Conservation (phyloP, 2,888 invertebrate species). For the Lasioglossum pauxillum region DNA sequence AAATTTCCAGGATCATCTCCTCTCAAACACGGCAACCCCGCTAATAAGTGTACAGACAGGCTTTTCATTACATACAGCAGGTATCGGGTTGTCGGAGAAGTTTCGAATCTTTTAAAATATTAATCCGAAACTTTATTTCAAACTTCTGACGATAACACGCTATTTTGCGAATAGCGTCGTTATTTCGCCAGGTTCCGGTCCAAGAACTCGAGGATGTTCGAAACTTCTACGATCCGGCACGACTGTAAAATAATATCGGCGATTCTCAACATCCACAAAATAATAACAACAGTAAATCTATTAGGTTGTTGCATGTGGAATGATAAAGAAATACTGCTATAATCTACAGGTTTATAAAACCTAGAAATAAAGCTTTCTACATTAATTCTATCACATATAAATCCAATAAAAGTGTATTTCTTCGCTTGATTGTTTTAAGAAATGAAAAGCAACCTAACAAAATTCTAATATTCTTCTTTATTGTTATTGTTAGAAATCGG, state of each 20-base stretch:
- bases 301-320: no score
- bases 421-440: no score
- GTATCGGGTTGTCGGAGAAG: background rate
- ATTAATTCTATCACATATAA: no score
- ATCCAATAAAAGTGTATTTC: no score
- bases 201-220: background rate
- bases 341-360: no score
- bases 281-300: background rate
- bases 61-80: background rate
- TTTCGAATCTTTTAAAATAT: background rate
- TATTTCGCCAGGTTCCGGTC: background rate
- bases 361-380: no score
- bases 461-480: background rate
- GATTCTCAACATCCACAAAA: background rate
- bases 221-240: background rate
- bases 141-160: slow-evolving; percentile 2
- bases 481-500: background rate
- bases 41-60: background rate
- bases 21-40: background rate
- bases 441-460: no score
- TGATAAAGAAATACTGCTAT: no score
- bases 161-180: background rate
- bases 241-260: background rate
- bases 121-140: slow-evolving; percentile 1
- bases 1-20: background rate